Conservation (phyloP, 92 coral and sea anemone species). For the Ricordea florida region DNA sequence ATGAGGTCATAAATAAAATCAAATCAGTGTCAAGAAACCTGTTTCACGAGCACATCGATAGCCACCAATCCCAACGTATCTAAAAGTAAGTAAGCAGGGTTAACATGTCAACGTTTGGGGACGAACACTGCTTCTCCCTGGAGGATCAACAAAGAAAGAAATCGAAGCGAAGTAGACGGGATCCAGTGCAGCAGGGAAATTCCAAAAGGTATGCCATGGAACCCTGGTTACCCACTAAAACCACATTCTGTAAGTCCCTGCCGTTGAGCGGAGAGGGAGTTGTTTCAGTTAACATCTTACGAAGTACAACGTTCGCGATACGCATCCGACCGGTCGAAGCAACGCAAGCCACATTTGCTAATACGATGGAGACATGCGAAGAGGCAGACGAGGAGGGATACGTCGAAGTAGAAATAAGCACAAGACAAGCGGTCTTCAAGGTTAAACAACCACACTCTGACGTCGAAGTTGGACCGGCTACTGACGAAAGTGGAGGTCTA, state of each 20-base stretch:
- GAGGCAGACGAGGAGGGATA: slow-evolving; percentile 7
- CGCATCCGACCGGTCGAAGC: not conserved
- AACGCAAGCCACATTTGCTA: not conserved
- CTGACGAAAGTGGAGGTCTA: not conserved
- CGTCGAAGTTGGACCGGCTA: not conserved
- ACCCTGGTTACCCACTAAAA: too few relatives aligned
- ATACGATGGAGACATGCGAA: not conserved
- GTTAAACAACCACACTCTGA: not conserved
- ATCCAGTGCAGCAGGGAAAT: too few relatives aligned
- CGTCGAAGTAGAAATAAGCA: not conserved
- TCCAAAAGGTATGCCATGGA: too few relatives aligned
- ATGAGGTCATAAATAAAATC: too few relatives aligned
- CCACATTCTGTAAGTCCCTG: slow-evolving; percentile 8
- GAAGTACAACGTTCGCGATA: slow-evolving; percentile 2
- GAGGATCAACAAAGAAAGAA: too few relatives aligned
- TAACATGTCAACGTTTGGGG: too few relatives aligned
- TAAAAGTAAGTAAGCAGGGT: too few relatives aligned
- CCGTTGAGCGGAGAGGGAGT: slow-evolving; percentile 15
- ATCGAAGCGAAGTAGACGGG: too few relatives aligned
- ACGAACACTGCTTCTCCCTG: too few relatives aligned
- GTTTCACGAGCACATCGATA: too few relatives aligned
- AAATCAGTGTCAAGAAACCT: too few relatives aligned
- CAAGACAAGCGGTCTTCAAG: not conserved
- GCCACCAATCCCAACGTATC: too few relatives aligned
- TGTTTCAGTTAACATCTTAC: slow-evolving; percentile 3